Evolutionary conservation across 92 coral and sea anemone species (phyloP).

Genomic region (Siderastrea siderea): DNA sequence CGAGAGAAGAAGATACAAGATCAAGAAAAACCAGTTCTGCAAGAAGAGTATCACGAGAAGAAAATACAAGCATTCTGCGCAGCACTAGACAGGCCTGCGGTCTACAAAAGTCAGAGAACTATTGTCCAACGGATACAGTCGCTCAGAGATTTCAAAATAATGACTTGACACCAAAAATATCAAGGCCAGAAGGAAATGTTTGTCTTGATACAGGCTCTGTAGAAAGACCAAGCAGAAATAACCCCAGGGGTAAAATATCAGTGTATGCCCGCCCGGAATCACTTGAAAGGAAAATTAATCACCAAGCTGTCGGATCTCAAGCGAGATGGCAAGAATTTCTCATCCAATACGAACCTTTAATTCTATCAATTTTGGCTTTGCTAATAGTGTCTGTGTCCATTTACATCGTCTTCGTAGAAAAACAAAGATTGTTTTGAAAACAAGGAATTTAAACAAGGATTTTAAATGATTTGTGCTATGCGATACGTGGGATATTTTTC

Average conservation of each 20-base stretch:
- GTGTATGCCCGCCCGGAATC: slow-evolving; percentile 66
- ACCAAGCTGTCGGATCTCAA: background rate
- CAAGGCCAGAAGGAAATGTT: slow-evolving; percentile 31
- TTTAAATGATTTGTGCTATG: background rate
- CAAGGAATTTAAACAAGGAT: slow-evolving; percentile 2
- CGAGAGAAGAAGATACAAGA: slow-evolving; percentile 38
- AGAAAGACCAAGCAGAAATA: background rate
- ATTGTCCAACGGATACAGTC: slow-evolving; percentile 20
- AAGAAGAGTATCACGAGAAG: slow-evolving; percentile 21
- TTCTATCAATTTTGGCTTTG: slow-evolving; percentile 44
- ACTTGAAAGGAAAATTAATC: slow-evolving; percentile 40
- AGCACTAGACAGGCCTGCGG: slow-evolving; percentile 15
- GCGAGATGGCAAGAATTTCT: slow-evolving; percentile 57
- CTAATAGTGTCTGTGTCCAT: slow-evolving; percentile 62
- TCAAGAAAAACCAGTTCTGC: slow-evolving; percentile 37
- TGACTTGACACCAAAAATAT: slow-evolving; percentile 23
- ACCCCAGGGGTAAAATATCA: slow-evolving; percentile 57
- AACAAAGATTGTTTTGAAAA: slow-evolving; percentile 69
- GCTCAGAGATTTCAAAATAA: slow-evolving; percentile 23
- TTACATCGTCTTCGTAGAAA: slow-evolving; percentile 69
- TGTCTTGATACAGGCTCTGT: background rate
- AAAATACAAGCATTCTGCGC: background rate
- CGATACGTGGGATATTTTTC: too few species aligned
- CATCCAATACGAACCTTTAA: slow-evolving; percentile 62
- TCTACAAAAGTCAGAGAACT: slow-evolving; percentile 18